Conservation (phyloP, 2,113 vertebrate genomes). For the Pluvialis apricaria region DNA sequence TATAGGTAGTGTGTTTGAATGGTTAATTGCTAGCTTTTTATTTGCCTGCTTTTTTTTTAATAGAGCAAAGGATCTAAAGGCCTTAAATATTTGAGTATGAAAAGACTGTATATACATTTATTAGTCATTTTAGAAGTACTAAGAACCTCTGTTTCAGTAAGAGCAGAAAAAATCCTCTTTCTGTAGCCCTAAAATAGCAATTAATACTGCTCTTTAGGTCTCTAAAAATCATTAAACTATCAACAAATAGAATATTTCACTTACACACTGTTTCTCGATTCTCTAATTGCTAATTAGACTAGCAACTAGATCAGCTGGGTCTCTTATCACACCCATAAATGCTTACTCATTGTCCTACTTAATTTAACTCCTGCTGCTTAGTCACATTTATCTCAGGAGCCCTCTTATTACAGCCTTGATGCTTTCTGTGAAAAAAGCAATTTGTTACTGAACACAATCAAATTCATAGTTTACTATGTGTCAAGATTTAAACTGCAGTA, state of each 20-base stretch:
- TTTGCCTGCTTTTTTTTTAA: neutral
- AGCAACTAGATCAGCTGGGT: conserved; percentile 23
- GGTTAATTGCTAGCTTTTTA: neutral
- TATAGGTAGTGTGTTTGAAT: neutral
- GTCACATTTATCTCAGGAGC: neutral
- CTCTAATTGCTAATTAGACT: conserved; percentile 24
- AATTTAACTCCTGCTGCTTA: conserved; percentile 28
- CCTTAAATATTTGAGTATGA: neutral
- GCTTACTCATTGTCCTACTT: conserved; percentile 56
- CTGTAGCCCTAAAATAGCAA: neutral
- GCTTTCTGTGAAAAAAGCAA: neutral
- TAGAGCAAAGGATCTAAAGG: neutral
- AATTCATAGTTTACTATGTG: neutral
- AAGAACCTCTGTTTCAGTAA: neutral
- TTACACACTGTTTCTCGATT: neutral
- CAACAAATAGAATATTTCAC: neutral
- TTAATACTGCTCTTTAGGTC: neutral
- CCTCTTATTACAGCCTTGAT: neutral
- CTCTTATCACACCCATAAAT: neutral
- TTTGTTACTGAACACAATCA: conserved; percentile 14
- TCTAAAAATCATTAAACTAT: neutral
- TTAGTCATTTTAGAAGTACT: neutral
- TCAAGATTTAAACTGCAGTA: neutral
- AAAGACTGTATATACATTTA: neutral
- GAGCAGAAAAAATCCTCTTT: neutral